Conservation (phyloP, 2,888 invertebrate species). For the Drosophila incognita region DNA sequence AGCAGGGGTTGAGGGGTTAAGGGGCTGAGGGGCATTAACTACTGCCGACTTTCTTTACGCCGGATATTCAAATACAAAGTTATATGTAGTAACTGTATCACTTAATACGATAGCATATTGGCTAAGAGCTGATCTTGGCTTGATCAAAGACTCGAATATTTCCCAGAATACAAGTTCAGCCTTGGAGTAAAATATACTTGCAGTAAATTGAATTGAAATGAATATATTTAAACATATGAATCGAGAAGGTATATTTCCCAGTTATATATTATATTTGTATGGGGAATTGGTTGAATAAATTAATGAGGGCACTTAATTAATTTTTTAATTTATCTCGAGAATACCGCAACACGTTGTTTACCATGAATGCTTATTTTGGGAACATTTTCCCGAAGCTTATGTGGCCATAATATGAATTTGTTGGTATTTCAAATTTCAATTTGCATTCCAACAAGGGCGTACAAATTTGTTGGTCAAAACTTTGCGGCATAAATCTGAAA, state of each 20-base stretch:
- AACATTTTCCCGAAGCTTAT: background rate
- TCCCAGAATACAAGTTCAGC: background rate
- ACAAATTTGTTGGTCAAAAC: slow-evolving; percentile 8
- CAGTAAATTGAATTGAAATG: background rate
- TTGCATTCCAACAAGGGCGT: slow-evolving; percentile 36
- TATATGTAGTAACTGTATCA: background rate
- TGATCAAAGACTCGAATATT: background rate
- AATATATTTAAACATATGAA: background rate
- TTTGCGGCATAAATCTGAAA: slow-evolving; percentile 17
- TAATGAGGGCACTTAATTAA: background rate
- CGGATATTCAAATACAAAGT: slow-evolving; percentile 48
- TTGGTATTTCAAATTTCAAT: slow-evolving; percentile 13
- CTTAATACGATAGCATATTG: background rate
- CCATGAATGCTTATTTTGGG: background rate
- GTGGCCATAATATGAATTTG: background rate
- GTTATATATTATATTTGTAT: background rate
- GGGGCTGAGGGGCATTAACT: slow-evolving; percentile 42
- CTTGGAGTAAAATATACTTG: background rate
- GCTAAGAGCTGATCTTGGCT: background rate
- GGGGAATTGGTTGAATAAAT: background rate
- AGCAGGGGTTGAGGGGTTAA: background rate
- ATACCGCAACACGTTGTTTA: background rate
- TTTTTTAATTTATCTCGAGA: background rate
- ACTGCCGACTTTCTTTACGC: slow-evolving; percentile 52
- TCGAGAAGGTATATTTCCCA: background rate